A percentile compares a stretch with the other conserved stretches of the same genome.
phyloP scores from a whole-genome alignment of 2,113 vertebrate genomes.

The Embiotoca jacksoni region DNA sequence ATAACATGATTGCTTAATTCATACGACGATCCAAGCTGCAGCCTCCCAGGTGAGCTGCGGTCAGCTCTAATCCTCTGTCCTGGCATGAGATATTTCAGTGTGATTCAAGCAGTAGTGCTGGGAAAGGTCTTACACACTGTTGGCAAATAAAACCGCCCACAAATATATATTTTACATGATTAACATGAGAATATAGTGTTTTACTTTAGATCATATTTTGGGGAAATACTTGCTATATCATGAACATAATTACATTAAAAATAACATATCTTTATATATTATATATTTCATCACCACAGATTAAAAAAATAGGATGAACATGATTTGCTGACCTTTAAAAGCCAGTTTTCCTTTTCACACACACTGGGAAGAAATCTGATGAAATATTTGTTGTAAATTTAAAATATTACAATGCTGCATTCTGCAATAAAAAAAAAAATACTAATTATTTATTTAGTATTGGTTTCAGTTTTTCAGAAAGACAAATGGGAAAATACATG shows the following conservation, averaged over 20 bases:
- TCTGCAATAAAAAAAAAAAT: no score
- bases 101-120: constrained; percentile 4
- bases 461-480: constrained; percentile 8
- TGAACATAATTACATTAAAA: no score
- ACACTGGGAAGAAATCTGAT: no score
- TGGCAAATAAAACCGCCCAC: constrained; percentile 27
- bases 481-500: not conserved
- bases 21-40: not conserved
- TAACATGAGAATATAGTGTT: not conserved
- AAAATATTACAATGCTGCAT: no score
- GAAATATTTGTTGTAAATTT: no score
- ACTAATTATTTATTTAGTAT: no score
- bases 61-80: constrained; percentile 17
- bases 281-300: not conserved
- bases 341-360: not conserved
- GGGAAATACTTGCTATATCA: not conserved
- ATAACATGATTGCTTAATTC: not conserved
- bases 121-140: not conserved
- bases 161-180: not conserved
- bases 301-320: not conserved
- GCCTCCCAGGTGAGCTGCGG: not conserved
- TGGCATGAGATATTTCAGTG: not conserved
- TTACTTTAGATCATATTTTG: not conserved
- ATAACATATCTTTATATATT: no score
- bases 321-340: constrained; percentile 2